Conservation (phyloP, 2,113 vertebrate genomes). For the Rostratula benghalensis region DNA sequence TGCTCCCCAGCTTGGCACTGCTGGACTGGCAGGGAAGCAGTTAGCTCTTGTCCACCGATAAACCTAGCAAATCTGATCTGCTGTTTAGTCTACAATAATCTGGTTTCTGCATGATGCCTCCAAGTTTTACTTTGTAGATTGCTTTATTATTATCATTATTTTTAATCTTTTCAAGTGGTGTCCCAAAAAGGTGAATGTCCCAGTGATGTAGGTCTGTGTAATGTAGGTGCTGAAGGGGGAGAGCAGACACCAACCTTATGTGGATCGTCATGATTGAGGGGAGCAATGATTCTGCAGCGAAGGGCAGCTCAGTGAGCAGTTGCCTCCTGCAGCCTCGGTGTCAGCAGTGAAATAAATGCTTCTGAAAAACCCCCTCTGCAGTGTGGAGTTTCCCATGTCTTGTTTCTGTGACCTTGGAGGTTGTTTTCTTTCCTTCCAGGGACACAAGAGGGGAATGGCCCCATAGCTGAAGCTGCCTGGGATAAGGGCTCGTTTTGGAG, state of each 20-base stretch:
- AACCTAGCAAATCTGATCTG: not conserved
- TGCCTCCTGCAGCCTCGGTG: constrained; percentile 32
- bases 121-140: constrained; percentile 46
- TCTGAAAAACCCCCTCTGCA: not conserved
- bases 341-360: constrained; percentile 71
- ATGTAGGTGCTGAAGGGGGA: not conserved
- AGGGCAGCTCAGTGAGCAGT: not conserved
- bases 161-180: constrained; percentile 32
- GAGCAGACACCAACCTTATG: not conserved
- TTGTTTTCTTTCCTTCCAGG: not conserved
- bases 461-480: not conserved
- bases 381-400: not conserved
- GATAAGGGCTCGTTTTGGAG: not conserved
- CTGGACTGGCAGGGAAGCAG: not conserved
- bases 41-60: not conserved
- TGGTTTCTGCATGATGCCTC: constrained; percentile 60
- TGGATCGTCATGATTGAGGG: not conserved
- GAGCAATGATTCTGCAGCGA: not conserved
- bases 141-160: constrained; percentile 35
- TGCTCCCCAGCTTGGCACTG: not conserved
- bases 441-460: not conserved
- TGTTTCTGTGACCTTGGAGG: rapidly evolving
- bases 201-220: constrained; percentile 28
- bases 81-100: not conserved
- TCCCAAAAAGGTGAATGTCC: constrained; percentile 14